Evolutionary conservation across 2,888 invertebrate species (phyloP), one percentile per base, ranked within the genome.

Genomic region (Eumacrocentrus americanus): DNA sequence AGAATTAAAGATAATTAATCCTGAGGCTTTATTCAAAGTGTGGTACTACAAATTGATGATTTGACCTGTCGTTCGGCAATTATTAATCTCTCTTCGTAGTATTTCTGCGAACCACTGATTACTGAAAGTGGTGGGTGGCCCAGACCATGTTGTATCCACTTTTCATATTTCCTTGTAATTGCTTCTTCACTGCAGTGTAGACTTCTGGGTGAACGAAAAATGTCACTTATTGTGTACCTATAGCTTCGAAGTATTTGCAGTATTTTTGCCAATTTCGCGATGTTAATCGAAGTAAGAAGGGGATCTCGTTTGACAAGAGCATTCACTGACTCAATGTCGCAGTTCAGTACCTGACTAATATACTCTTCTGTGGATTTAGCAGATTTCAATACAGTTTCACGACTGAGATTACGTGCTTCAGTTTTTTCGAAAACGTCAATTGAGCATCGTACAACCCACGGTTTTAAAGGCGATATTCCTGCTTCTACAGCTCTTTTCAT

Each of bases 381-480:
- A 1, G 52, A 20, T 2, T 29, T 14, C 0, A 55, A 1, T 7
- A 40, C 2, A 14, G 1, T 4, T 2, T 14, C 7, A 2, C 51
- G 57, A 4, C 12, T 1, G 0, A 2, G 2, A 1, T 22, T 14
- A 12, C n/a, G 40, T 9, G 81, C 1, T 25, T 29, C 37, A 22
- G 9, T 2, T 29, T 9, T 46, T 1, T 53, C 57, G 61, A 62
- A 58, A 1, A 6, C 1, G 0, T 5, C 0, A 0, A 20, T n/a
- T n/a, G 12, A 4, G 42, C 60, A 58, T 42, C 67, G 55, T 4
- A 64, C 2, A 34, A 66, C 9, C 67, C 67, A 67, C 2, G 64
- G 64, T 44, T 52, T 66, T 0, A 67, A 2, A 1, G 56, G 53
- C 1, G 2, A 0, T 2, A 63, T 11, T 1, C 47, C 54, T 3